These are phyloP conservation scores for Phoeniculus purpureus DNA, from an alignment of 2,797 vertebrate species.

Conservation along the genomic window DNA sequence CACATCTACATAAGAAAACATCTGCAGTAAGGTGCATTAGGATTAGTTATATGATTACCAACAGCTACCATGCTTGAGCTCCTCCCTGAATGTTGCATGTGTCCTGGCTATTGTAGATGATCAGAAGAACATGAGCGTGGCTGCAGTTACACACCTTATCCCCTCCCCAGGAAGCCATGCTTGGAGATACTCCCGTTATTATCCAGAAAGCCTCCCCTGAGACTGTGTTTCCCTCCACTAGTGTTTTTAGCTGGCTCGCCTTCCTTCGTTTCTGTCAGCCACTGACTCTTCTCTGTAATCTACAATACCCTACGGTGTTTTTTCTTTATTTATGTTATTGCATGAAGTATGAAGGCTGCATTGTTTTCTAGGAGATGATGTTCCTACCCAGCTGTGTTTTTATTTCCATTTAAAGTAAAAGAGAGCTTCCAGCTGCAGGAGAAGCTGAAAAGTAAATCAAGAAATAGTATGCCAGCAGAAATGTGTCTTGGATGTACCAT, in stretches of 20 bases:
- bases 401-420: conserved; percentile 38
- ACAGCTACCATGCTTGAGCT: background rate
- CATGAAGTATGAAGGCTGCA: conserved; percentile 50
- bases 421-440: conserved; percentile 4
- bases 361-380: conserved; percentile 39
- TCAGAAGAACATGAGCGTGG: background rate
- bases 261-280: background rate
- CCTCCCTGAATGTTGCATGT: background rate
- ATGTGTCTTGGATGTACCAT: background rate
- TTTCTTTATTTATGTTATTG: conserved; percentile 33
- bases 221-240: background rate
- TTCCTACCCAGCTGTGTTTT: conserved; percentile 42
- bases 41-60: background rate
- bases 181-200: background rate
- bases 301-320: background rate
- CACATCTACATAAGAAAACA: background rate
- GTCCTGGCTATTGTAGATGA: background rate
- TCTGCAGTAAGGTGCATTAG: background rate
- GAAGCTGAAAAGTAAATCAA: conserved; percentile 38
- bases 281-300: conserved; percentile 2
- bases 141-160: background rate
- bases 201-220: background rate
- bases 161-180: background rate
- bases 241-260: background rate
- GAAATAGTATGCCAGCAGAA: conserved; percentile 22